Conservation (phyloP, 2,888 invertebrate species). For the Tiphia femorata region DNA sequence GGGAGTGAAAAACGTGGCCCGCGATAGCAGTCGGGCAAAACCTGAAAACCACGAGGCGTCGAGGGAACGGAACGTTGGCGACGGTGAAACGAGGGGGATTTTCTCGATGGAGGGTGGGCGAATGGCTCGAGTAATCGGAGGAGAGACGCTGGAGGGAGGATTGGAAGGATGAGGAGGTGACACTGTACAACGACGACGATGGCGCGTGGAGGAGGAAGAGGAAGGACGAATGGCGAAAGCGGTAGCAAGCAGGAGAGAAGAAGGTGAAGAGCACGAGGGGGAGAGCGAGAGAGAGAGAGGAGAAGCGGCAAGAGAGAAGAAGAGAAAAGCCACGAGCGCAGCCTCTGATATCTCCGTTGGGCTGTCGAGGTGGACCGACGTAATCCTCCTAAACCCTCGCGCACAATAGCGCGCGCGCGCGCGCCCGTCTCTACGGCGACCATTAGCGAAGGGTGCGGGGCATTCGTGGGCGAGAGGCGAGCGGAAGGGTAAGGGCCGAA, state of each 20-base stretch:
- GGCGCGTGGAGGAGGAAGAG: neutral
- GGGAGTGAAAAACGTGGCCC: too few species aligned
- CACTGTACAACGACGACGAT: neutral
- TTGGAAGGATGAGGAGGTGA: neutral
- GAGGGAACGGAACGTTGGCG: neutral
- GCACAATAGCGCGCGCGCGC: conserved; percentile 36
- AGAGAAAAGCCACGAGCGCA: conserved; percentile 1
- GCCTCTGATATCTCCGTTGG: conserved; percentile 30
- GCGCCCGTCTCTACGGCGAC: conserved; percentile 31
- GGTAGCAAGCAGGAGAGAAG: neutral
- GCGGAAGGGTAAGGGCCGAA: neutral
- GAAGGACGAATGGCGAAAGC: neutral
- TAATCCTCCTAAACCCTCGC: conserved; percentile 39
- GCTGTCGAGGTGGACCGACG: conserved; percentile 37
- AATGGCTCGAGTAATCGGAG: neutral
- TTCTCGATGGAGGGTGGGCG: neutral
- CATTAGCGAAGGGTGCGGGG: conserved; percentile 34
- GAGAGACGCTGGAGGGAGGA: too few species aligned
- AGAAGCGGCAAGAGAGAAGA: neutral
- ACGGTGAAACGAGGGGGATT: neutral
- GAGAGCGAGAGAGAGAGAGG: neutral
- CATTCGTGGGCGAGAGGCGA: neutral
- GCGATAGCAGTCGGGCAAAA: too few species aligned
- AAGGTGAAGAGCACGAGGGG: neutral
- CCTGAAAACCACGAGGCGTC: neutral